These are phyloP conservation scores for Malacosoma neustria DNA, from an alignment of 2,888 invertebrate species.

Conservation along the genomic window DNA sequence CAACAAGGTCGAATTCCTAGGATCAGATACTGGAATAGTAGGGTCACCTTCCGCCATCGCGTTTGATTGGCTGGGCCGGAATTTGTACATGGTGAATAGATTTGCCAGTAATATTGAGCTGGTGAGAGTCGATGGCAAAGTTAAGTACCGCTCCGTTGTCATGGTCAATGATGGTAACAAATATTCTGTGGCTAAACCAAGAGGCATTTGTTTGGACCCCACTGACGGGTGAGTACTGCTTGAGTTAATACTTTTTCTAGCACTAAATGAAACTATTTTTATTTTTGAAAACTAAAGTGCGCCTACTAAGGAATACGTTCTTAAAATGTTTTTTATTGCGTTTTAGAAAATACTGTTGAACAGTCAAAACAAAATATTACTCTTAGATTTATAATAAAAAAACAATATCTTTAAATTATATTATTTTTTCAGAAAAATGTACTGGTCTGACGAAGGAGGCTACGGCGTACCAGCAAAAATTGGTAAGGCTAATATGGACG, in stretches of 20 bases:
- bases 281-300: no score
- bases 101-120: slow-evolving; percentile 94
- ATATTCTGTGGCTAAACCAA: slow-evolving; percentile 90
- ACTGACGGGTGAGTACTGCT: slow-evolving; percentile 86
- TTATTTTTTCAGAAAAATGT: slow-evolving; percentile 81
- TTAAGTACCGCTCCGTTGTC: slow-evolving; percentile 88
- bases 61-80: slow-evolving; percentile 97
- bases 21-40: slow-evolving; percentile 88
- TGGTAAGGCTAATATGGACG: slow-evolving; percentile 95
- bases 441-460: slow-evolving; percentile 98
- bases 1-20: slow-evolving; percentile 82
- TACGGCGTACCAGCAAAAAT: slow-evolving; percentile 92
- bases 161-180: slow-evolving; percentile 92
- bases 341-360: no score
- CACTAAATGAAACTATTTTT: no score
- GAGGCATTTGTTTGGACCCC: slow-evolving; percentile 92
- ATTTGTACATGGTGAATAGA: slow-evolving; percentile 93
- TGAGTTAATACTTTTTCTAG: no score
- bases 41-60: slow-evolving; percentile 94
- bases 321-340: no score
- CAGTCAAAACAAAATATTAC: no score
- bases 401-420: no score
- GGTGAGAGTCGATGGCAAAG: slow-evolving; percentile 88
- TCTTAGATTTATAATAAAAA: no score
- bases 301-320: no score